Percentiles rank a stretch among this genome's conserved stretches.
These are phyloP conservation scores for Acrobasis suavella DNA, from an alignment of 2,888 invertebrate genomes.

Conservation along the genomic window DNA sequence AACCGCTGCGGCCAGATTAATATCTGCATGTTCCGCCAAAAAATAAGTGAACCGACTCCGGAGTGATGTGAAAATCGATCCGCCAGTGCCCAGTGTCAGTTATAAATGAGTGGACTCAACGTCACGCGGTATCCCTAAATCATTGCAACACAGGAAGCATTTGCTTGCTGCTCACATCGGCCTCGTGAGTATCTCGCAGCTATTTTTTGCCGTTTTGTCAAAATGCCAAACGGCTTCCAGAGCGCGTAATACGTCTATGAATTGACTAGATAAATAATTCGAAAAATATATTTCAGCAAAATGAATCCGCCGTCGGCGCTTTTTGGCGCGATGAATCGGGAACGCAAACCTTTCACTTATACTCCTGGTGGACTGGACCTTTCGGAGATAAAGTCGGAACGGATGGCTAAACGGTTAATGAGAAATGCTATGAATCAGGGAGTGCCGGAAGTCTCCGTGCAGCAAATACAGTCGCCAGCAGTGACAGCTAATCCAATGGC, in stretches of 20 bases:
- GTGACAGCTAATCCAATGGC: slow-evolving; percentile 72
- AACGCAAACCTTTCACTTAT: slow-evolving; percentile 97
- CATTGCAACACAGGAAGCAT: slow-evolving; percentile 56
- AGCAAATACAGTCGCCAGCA: slow-evolving; percentile 72
- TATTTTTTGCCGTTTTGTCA: slow-evolving; percentile 72
- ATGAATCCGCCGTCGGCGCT: slow-evolving; percentile 92
- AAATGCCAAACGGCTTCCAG: slow-evolving; percentile 66
- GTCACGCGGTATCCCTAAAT: slow-evolving; percentile 44
- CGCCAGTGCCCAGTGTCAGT: slow-evolving; percentile 54
- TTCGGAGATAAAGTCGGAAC: slow-evolving; percentile 94
- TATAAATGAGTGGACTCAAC: slow-evolving; percentile 53
- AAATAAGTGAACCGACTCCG: slow-evolving; percentile 61
- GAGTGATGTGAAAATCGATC: slow-evolving; percentile 67
- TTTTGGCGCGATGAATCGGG: slow-evolving; percentile 94
- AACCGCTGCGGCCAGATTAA: slow-evolving; percentile 76
- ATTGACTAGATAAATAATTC: slow-evolving; percentile 44
- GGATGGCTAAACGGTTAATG: slow-evolving; percentile 90
- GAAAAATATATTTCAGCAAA: slow-evolving; percentile 65
- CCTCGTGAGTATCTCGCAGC: slow-evolving; percentile 70
- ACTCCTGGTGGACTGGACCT: slow-evolving; percentile 96
- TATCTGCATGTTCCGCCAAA: slow-evolving; percentile 72
- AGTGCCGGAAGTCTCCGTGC: slow-evolving; percentile 84
- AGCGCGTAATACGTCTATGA: slow-evolving; percentile 45
- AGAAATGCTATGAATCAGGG: slow-evolving; percentile 85
- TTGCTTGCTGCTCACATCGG: slow-evolving; percentile 52